phyloP scores from a whole-genome alignment of 2,888 invertebrate genomes.

The Xestia xanthographa region DNA sequence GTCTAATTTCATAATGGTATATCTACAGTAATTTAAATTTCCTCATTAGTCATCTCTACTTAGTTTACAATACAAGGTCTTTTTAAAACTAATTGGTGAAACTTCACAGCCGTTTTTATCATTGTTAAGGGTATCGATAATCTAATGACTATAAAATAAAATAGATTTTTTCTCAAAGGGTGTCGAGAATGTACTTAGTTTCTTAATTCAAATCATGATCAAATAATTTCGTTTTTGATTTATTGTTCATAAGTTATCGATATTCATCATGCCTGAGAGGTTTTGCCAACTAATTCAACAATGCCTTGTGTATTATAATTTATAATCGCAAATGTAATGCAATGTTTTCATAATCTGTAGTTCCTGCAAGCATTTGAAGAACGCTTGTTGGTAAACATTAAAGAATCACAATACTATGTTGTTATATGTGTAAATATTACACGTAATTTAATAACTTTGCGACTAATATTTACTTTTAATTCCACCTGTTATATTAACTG shows the following conservation, averaged over 20 bases:
- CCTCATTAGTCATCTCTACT: constrained; percentile 7
- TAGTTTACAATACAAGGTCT: background rate
- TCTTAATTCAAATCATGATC: background rate
- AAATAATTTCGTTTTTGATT: background rate
- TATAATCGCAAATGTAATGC: constrained; percentile 7
- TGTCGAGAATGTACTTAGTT: background rate
- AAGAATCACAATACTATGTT: constrained; percentile 19
- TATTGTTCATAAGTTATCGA: background rate
- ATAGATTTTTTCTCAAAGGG: background rate
- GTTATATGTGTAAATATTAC: constrained; percentile 11
- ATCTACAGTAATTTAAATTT: constrained; percentile 28
- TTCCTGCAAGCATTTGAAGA: constrained; percentile 26
- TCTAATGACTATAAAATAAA: background rate
- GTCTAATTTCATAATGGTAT: background rate
- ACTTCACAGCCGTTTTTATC: background rate
- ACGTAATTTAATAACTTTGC: background rate
- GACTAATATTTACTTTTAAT: constrained; percentile 24
- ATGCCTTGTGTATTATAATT: background rate
- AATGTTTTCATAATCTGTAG: constrained; percentile 9
- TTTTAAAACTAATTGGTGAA: background rate
- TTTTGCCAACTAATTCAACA: background rate
- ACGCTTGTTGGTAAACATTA: constrained; percentile 8
- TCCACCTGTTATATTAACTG: constrained; percentile 14
- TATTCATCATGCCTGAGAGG: background rate
- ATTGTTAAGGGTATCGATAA: background rate